A percentile compares a stretch with the other conserved stretches of the same genome.
Conservation (phyloP, 2,888 invertebrate species). For the Drosophila recens region DNA sequence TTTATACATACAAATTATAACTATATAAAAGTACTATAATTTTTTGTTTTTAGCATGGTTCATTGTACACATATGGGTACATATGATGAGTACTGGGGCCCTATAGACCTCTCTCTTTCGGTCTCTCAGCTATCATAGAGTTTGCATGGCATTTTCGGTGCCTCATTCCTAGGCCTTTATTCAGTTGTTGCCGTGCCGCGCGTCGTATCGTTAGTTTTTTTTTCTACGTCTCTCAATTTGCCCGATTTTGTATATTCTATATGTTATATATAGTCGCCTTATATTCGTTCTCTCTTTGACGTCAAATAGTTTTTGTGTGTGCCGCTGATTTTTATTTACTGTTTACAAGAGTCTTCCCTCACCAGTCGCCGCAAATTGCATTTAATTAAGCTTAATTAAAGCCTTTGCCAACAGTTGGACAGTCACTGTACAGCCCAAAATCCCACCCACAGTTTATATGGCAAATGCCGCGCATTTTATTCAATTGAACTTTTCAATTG, state of each 20-base stretch:
- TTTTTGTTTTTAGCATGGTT: slow-evolving; percentile 72
- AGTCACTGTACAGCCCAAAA: slow-evolving; percentile 32
- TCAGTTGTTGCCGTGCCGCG: slow-evolving; percentile 64
- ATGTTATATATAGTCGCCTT: slow-evolving; percentile 44
- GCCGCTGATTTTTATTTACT: slow-evolving; percentile 34
- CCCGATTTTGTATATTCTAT: slow-evolving; percentile 37
- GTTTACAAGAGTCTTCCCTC: slow-evolving; percentile 21
- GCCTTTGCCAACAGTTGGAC: slow-evolving; percentile 60
- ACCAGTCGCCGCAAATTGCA: slow-evolving; percentile 57
- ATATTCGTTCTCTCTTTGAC: slow-evolving; percentile 15
- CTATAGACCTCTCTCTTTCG: slow-evolving; percentile 34
- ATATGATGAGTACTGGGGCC: slow-evolving; percentile 40
- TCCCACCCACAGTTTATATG: slow-evolving; percentile 42
- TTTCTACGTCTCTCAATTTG: slow-evolving; percentile 26
- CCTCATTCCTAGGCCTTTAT: slow-evolving; percentile 51
- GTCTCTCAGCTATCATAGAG: slow-evolving; percentile 27
- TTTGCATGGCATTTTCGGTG: slow-evolving; percentile 43
- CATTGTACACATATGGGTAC: slow-evolving; percentile 62
- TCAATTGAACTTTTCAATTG: slow-evolving; percentile 73
- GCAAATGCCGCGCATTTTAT: slow-evolving; percentile 37
- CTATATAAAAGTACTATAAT: slow-evolving; percentile 38
- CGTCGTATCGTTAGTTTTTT: slow-evolving; percentile 60
- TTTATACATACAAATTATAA: slow-evolving; percentile 10
- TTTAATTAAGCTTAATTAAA: slow-evolving; percentile 77
- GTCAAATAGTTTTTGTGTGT: slow-evolving; percentile 36